Evolutionary conservation across 2,797 vertebrate genomes (phyloP).

Genomic region (Otus scops): DNA sequence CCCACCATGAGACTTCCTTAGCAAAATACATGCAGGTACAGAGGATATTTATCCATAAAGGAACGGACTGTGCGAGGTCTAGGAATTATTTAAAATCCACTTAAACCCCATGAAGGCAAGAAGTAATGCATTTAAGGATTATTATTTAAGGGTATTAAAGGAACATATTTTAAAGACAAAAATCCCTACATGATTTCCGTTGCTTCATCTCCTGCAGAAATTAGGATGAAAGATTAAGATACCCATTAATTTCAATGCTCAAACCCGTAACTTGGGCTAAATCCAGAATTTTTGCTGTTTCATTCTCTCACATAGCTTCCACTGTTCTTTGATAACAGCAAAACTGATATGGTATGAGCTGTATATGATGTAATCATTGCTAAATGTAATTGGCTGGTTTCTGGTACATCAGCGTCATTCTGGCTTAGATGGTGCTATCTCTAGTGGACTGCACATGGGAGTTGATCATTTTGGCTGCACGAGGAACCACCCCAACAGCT

Average conservation of each 20-base stretch:
- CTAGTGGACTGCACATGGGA: not conserved
- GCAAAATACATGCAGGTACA: not conserved
- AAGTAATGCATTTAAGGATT: slow-evolving; percentile 26
- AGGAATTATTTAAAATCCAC: slow-evolving; percentile 43
- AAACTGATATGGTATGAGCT: not conserved
- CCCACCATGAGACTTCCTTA: not conserved
- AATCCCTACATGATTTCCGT: not conserved
- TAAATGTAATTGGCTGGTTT: not conserved
- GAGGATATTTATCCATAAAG: slow-evolving; percentile 17
- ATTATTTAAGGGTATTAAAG: slow-evolving; percentile 15
- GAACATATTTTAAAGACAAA: slow-evolving; percentile 7
- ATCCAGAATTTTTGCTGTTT: not conserved
- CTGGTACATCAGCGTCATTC: not conserved
- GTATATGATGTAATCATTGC: not conserved
- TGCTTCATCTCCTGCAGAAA: not conserved
- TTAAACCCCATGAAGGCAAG: slow-evolving; percentile 23
- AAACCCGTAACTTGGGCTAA: not conserved
- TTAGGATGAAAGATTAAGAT: not conserved
- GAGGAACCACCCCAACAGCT: not conserved
- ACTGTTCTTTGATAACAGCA: not conserved
- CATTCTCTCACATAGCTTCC: not conserved
- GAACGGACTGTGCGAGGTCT: not conserved
- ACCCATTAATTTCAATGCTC: not conserved
- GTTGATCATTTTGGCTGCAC: not conserved
- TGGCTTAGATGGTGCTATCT: not conserved